Evolutionary conservation across 2,797 vertebrate genomes (phyloP).

Genomic region (Aphelocoma californica): DNA sequence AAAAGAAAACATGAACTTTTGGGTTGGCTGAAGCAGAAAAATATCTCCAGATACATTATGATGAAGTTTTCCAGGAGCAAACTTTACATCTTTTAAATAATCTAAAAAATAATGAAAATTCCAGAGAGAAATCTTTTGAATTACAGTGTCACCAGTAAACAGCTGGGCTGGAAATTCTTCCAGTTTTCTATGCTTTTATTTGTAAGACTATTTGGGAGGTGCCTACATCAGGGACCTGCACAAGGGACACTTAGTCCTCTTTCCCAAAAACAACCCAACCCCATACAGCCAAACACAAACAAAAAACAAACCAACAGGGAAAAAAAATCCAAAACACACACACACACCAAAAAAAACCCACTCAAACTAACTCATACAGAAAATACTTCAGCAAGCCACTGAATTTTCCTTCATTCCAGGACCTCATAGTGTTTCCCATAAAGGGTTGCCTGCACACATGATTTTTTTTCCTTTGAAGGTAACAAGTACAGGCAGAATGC

Average conservation of each 20-base stretch:
- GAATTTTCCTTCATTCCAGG: not conserved
- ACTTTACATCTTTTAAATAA: not conserved
- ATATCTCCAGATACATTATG: not conserved
- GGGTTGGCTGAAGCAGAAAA: not conserved
- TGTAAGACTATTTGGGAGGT: not conserved
- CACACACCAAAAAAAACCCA: fast-evolving
- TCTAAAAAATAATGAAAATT: not conserved
- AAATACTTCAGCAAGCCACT: not conserved
- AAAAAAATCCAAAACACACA: not conserved
- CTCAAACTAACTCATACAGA: not conserved
- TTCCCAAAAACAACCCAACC: not conserved
- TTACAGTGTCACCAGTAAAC: not conserved
- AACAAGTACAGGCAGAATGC: not conserved
- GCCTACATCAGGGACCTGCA: not conserved
- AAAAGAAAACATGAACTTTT: not conserved
- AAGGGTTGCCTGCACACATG: fast-evolving
- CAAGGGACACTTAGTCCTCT: not conserved
- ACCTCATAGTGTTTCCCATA: not conserved
- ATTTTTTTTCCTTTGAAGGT: not conserved
- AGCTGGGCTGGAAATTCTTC: not conserved
- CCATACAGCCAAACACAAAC: not conserved
- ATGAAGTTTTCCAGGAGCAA: not conserved
- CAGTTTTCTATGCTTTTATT: not conserved
- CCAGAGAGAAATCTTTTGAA: not conserved
- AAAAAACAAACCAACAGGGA: no score